Evolutionary conservation across 2,113 vertebrate species (phyloP).

Genomic region (Indicator indicator): DNA sequence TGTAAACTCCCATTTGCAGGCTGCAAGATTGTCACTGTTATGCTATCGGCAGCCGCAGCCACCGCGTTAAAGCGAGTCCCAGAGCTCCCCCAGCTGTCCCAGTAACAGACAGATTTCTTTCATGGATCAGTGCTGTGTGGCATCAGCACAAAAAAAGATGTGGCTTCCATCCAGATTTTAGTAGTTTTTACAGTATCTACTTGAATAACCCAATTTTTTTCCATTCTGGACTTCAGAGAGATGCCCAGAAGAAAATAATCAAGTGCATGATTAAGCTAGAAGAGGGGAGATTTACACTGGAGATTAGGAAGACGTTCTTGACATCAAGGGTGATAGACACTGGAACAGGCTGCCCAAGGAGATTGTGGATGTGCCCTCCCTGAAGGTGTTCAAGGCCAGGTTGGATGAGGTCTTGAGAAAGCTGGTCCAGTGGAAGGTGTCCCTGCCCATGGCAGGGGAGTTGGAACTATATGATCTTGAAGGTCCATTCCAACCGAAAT

Average conservation of each 20-base stretch:
- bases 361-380: no score
- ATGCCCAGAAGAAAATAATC: constrained; percentile 29
- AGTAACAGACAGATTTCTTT: constrained; percentile 63
- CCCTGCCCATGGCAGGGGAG: no score
- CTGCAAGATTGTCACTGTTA: constrained; percentile 73
- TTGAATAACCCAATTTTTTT: constrained; percentile 18
- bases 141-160: constrained; percentile 35
- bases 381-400: no score
- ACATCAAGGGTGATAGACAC: no score
- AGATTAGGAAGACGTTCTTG: no score
- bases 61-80: constrained; percentile 69
- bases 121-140: constrained; percentile 63
- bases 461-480: no score
- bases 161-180: constrained; percentile 15
- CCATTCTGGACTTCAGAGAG: not conserved
- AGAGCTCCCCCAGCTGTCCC: constrained; percentile 85
- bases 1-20: constrained; percentile 79
- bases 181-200: constrained; percentile 41
- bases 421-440: no score
- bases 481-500: no score
- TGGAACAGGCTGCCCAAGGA: no score
- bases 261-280: not conserved
- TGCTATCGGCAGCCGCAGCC: constrained; percentile 13
- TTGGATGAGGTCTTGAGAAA: no score
- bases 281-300: no score